phyloP scores from a whole-genome alignment of 2,113 vertebrate genomes.

The Gobius niger region DNA sequence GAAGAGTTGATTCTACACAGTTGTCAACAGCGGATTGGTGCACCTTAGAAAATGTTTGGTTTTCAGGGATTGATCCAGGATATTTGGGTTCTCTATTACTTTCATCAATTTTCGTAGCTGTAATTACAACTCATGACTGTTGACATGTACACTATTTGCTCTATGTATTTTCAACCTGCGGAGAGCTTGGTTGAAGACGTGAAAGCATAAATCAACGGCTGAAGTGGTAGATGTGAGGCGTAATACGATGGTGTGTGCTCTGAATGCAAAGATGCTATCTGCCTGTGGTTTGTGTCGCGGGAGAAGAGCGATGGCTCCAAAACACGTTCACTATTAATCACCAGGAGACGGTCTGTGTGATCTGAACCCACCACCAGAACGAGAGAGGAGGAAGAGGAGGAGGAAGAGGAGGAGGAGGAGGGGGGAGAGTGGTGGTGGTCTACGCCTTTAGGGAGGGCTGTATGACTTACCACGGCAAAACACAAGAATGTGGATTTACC shows the following conservation, averaged over 20 bases:
- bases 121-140: no score
- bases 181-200: background rate
- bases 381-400: background rate
- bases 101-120: no score
- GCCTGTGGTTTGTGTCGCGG: background rate
- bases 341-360: background rate
- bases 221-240: background rate
- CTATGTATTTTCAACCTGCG: no score
- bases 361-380: background rate
- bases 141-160: no score
- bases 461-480: background rate
- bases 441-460: background rate
- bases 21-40: no score
- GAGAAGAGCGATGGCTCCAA: background rate
- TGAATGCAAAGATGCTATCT: constrained; percentile 3
- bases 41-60: no score
- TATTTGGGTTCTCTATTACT: no score
- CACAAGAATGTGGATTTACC: no score
- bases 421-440: background rate
- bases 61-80: no score
- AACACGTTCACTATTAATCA: background rate
- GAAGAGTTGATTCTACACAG: constrained; percentile 2
- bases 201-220: background rate
- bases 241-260: background rate
- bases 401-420: background rate